phyloP scores from a whole-genome alignment of 2,797 vertebrate genomes.

The Rousettus madagascariensis region DNA sequence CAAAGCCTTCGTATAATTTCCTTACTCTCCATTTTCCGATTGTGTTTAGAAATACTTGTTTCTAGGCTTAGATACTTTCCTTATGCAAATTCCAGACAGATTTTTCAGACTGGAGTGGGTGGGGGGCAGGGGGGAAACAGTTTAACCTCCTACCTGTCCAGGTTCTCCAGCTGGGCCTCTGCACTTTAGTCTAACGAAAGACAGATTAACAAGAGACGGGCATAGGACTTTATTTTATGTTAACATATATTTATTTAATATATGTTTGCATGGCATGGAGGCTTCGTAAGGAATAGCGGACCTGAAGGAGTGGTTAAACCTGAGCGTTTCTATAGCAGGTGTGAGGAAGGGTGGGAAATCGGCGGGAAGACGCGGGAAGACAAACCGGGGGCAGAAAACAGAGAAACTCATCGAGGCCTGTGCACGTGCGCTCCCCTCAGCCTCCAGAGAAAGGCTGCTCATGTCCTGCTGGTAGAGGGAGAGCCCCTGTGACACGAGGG shows the following conservation, averaged over 20 bases:
- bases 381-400: background rate
- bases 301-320: background rate
- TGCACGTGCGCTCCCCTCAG: background rate
- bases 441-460: background rate
- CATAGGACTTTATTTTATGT: background rate
- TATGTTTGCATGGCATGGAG: background rate
- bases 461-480: background rate
- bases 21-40: background rate
- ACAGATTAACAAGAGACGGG: background rate
- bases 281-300: background rate
- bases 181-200: background rate
- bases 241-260: background rate
- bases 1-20: background rate
- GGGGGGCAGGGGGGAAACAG: accelerated
- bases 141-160: background rate
- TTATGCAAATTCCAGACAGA: background rate
- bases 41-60: background rate
- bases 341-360: background rate
- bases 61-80: background rate
- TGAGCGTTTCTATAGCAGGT: background rate
- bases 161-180: background rate
- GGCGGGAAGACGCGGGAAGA: background rate
- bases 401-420: background rate
- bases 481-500: background rate
- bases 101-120: background rate